phyloP scores from a whole-genome alignment of 2,113 vertebrate species.

The Rallus limicola region DNA sequence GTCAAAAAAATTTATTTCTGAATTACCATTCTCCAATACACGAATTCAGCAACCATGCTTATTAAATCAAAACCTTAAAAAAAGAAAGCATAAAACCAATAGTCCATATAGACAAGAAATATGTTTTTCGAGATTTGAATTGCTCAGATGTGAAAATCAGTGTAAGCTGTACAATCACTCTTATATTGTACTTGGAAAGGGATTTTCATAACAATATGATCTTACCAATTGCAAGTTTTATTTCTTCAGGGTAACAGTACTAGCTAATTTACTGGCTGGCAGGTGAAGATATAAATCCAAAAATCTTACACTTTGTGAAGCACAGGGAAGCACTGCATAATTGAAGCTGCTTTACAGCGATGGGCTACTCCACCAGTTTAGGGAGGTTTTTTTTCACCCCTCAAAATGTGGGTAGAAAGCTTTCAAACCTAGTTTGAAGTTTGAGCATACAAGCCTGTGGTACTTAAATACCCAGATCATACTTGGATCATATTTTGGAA shows the following conservation, averaged over 20 bases:
- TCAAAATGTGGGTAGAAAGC: neutral
- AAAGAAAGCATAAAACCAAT: conserved; percentile 52
- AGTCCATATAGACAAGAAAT: conserved; percentile 42
- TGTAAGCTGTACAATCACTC: neutral
- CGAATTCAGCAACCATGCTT: conserved; percentile 38
- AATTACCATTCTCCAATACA: conserved; percentile 28
- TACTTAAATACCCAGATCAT: neutral
- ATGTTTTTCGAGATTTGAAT: conserved; percentile 35
- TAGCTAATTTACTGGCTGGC: neutral
- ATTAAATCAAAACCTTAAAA: conserved; percentile 55
- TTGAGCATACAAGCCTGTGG: neutral
- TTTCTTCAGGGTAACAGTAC: neutral
- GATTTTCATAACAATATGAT: neutral
- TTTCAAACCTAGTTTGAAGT: neutral
- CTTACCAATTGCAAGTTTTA: neutral
- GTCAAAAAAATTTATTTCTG: conserved; percentile 29
- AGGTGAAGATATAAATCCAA: neutral
- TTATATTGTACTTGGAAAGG: neutral
- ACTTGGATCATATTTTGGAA: neutral
- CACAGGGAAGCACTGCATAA: neutral
- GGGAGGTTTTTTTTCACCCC: neutral
- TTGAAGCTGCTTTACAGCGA: neutral
- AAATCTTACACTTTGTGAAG: neutral
- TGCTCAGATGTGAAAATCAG: conserved; percentile 45
- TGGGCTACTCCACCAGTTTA: neutral